phyloP scores from a whole-genome alignment of 1,140 invertebrate genomes.

The Aphelenchoides avenae region DNA sequence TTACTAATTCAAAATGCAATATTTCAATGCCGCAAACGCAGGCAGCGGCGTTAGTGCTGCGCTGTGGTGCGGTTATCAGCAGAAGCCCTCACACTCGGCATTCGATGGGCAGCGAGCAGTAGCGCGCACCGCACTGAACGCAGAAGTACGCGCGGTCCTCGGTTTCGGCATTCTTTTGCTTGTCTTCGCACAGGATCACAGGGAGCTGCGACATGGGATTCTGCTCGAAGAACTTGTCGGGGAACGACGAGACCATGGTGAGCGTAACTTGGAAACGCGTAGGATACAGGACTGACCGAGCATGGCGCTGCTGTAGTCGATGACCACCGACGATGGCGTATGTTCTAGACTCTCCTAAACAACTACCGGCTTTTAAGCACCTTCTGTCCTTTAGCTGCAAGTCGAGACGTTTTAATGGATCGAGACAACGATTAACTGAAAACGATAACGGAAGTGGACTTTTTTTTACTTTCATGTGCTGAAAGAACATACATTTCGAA shows the following conservation, averaged over 20 bases:
- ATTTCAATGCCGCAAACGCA: constrained; percentile 13
- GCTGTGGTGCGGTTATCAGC: constrained; percentile 30
- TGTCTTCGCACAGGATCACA: constrained; percentile 20
- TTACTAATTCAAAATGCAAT: too few relatives aligned
- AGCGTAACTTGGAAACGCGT: constrained; percentile 18
- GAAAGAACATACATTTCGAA: too few relatives aligned
- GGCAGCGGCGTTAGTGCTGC: constrained; percentile 24
- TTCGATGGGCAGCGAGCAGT: constrained; percentile 29
- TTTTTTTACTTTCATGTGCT: too few relatives aligned
- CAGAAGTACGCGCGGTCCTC: constrained; percentile 21
- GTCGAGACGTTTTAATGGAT: too few relatives aligned
- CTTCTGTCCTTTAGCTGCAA: too few relatives aligned
- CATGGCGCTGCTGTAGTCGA: constrained; percentile 27
- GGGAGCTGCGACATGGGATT: constrained; percentile 34
- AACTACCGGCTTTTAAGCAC: too few relatives aligned
- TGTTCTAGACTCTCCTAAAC: too few relatives aligned
- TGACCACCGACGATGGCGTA: constrained; percentile 8
- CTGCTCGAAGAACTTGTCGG: constrained; percentile 32
- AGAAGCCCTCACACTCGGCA: constrained; percentile 29
- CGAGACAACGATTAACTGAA: too few relatives aligned
- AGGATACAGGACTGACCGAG: constrained; percentile 25
- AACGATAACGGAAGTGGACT: too few relatives aligned
- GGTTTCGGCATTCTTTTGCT: constrained; percentile 1
- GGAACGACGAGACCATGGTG: constrained; percentile 6
- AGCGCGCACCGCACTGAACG: constrained; percentile 21